Conservation (phyloP, 2,113 vertebrate genomes). For the Abramis brama region DNA sequence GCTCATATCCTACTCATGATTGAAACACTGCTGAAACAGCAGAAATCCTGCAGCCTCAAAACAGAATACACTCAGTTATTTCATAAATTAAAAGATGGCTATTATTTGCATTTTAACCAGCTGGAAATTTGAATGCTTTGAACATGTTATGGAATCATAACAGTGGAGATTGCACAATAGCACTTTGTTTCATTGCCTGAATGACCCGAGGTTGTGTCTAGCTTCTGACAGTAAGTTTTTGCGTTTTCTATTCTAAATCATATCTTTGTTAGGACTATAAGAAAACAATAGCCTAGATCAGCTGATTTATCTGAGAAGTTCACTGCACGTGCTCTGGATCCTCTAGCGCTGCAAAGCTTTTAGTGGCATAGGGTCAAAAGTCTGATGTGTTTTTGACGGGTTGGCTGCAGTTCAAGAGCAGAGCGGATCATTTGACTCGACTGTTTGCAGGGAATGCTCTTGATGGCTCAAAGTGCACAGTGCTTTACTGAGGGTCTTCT, state of each 20-base stretch:
- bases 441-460: slow-evolving; percentile 25
- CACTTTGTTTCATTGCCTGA: not conserved
- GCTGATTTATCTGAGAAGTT: not conserved
- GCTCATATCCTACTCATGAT: not conserved
- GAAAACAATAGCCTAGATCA: not conserved
- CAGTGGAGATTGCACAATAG: not conserved
- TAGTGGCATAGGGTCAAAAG: slow-evolving; percentile 61
- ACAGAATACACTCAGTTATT: not conserved
- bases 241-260: not conserved
- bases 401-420: slow-evolving; percentile 30
- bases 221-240: not conserved
- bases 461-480: slow-evolving; percentile 41
- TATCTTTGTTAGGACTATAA: not conserved
- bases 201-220: not conserved
- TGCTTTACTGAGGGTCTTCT: slow-evolving; percentile 18
- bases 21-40: not conserved
- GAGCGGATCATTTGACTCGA: slow-evolving; percentile 39
- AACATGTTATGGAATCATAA: not conserved
- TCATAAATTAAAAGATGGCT: not conserved
- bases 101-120: not conserved
- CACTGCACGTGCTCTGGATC: not conserved
- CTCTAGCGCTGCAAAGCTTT: not conserved
- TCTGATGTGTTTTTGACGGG: slow-evolving; percentile 49
- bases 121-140: slow-evolving; percentile 8
- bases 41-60: not conserved